These are phyloP conservation scores for Ctenosaura bakeri DNA, from an alignment of 2,797 vertebrate genomes.

Conservation along the genomic window DNA sequence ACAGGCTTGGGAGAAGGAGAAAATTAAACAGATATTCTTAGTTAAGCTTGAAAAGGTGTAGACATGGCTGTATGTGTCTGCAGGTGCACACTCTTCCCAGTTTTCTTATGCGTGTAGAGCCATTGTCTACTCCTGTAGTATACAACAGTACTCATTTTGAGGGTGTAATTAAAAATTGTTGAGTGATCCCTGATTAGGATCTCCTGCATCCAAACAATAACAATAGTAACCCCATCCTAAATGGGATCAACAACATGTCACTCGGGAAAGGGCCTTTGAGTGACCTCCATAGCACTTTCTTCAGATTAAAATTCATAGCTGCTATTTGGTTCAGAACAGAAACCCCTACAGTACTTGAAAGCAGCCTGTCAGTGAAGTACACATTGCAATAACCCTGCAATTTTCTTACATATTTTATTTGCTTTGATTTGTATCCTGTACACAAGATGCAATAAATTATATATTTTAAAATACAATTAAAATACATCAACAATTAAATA, in stretches of 20 bases:
- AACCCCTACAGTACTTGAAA: background rate
- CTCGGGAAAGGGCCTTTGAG: background rate
- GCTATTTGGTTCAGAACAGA: background rate
- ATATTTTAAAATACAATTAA: no score
- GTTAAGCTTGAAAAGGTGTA: constrained; percentile 3
- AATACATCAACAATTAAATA: no score
- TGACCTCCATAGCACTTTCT: background rate
- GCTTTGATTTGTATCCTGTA: no score
- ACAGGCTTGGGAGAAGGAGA: constrained; percentile 1
- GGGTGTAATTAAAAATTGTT: background rate
- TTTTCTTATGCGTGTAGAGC: background rate
- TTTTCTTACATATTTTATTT: no score
- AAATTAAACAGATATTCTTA: background rate
- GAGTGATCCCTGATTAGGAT: background rate
- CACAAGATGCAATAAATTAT: no score
- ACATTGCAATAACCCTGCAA: background rate
- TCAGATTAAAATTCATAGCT: background rate
- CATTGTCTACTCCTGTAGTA: background rate
- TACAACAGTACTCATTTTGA: background rate
- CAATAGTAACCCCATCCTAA: background rate
- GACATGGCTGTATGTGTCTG: no score
- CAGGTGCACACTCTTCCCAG: background rate
- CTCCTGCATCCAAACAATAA: background rate
- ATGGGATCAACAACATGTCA: background rate
- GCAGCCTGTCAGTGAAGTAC: background rate